phyloP scores from a whole-genome alignment of 2,797 vertebrate species.

The Tapera naevia region DNA sequence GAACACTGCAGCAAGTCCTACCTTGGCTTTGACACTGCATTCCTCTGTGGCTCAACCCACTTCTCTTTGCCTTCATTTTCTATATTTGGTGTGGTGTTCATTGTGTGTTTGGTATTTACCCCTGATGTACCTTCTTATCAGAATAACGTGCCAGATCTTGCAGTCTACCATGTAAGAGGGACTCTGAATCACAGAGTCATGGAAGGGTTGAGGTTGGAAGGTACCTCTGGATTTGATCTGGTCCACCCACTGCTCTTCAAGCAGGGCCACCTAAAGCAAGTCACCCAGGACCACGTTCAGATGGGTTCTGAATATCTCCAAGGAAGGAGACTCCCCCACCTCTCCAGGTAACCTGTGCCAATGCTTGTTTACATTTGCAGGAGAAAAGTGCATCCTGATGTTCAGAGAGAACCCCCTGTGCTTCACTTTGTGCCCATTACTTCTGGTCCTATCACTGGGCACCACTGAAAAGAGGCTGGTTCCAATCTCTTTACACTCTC shows the following conservation, averaged over 20 bases:
- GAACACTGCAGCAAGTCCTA: neutral
- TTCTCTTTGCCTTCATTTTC: neutral
- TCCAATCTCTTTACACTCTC: neutral
- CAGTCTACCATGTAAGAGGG: neutral
- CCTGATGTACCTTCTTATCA: neutral
- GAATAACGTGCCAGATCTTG: neutral
- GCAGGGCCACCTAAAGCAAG: neutral
- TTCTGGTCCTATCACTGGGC: neutral
- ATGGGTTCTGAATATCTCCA: neutral
- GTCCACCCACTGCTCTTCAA: neutral
- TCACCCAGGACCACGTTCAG: neutral
- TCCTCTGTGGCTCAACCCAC: neutral
- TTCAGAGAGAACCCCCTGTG: neutral
- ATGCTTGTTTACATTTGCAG: accelerated
- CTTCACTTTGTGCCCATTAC: neutral
- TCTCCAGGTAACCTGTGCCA: neutral
- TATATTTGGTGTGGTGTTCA: neutral
- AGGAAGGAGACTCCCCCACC: neutral
- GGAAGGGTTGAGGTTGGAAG: neutral
- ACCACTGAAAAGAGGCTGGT: neutral
- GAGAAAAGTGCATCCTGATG: neutral
- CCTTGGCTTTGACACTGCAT: neutral
- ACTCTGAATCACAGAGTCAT: neutral
- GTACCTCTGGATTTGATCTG: neutral
- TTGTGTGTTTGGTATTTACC: neutral